Conservation (phyloP, 1,140 invertebrate species). For the Drosophila melanogaster region DNA sequence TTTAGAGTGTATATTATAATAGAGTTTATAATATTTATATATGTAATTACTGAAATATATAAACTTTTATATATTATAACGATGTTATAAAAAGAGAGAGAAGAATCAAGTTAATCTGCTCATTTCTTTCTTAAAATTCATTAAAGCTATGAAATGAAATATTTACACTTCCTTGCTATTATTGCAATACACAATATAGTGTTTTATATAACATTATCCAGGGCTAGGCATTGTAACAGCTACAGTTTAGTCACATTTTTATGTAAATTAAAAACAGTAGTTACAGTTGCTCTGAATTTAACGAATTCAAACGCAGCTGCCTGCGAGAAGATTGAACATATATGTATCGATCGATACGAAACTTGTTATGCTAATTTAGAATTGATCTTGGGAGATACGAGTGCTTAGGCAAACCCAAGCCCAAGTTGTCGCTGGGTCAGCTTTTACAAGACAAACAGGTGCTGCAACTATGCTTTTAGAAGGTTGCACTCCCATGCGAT, state of each 20-base stretch:
- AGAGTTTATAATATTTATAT: too few relatives aligned
- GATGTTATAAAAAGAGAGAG: too few relatives aligned
- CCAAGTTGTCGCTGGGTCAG: conserved; percentile 57
- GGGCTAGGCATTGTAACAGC: conserved; percentile 34
- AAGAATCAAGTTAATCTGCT: too few relatives aligned
- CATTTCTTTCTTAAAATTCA: too few relatives aligned
- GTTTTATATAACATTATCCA: conserved; percentile 16
- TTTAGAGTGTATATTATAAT: too few relatives aligned
- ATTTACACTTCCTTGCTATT: background rate
- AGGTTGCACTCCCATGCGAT: conserved; percentile 39
- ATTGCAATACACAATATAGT: conserved; percentile 15
- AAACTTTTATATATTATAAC: too few relatives aligned
- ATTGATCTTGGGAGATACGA: conserved; percentile 35
- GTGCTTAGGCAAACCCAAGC: conserved; percentile 40
- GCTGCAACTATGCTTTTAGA: conserved; percentile 34
- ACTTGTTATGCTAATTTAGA: conserved; percentile 71
- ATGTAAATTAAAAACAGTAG: conserved; percentile 64
- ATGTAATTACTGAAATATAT: too few relatives aligned
- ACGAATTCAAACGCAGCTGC: conserved; percentile 31
- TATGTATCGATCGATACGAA: conserved; percentile 17
- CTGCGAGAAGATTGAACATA: conserved; percentile 21
- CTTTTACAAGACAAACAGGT: conserved; percentile 56
- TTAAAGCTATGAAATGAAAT: background rate
- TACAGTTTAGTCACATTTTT: conserved; percentile 35
- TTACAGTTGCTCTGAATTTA: conserved; percentile 47